phyloP scores from a whole-genome alignment of 2,113 vertebrate genomes.

The Hippocampus mohnikei region DNA sequence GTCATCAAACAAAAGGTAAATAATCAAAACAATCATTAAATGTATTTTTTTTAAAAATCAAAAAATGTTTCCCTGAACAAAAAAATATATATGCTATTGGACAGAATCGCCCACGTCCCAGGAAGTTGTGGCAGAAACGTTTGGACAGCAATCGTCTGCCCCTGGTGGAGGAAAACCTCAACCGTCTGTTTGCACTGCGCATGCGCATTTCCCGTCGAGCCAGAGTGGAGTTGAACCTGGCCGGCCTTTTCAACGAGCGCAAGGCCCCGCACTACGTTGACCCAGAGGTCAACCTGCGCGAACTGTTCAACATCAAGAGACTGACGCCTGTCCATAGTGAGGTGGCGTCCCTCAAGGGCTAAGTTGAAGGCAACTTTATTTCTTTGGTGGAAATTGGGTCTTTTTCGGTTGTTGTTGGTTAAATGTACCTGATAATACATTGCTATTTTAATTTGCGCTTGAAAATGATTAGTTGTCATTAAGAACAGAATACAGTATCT shows the following conservation, averaged over 20 bases:
- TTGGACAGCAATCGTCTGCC: conserved; percentile 49
- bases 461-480: not conserved
- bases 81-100: not conserved
- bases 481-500: not conserved
- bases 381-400: conserved; percentile 33
- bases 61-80: not conserved
- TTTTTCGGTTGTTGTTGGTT: conserved; percentile 7
- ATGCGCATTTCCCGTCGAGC: conserved; percentile 64
- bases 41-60: not conserved
- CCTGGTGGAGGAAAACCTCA: conserved; percentile 71
- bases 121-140: conserved; percentile 71
- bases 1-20: conserved; percentile 55
- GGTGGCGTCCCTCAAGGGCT: conserved; percentile 9
- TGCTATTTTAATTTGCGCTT: conserved; percentile 20
- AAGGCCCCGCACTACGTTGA: conserved; percentile 71
- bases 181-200: conserved; percentile 66
- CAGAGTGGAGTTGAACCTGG: conserved; percentile 72
- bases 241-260: conserved; percentile 77
- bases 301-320: conserved; percentile 64
- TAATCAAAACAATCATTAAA: not conserved
- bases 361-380: conserved; percentile 6
- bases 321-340: not conserved
- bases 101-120: conserved; percentile 51
- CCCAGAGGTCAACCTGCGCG: conserved; percentile 72
- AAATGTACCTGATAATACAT: conserved; percentile 42